phyloP scores from a whole-genome alignment of 1,140 invertebrate genomes.

The Bombus vancouverensis region DNA sequence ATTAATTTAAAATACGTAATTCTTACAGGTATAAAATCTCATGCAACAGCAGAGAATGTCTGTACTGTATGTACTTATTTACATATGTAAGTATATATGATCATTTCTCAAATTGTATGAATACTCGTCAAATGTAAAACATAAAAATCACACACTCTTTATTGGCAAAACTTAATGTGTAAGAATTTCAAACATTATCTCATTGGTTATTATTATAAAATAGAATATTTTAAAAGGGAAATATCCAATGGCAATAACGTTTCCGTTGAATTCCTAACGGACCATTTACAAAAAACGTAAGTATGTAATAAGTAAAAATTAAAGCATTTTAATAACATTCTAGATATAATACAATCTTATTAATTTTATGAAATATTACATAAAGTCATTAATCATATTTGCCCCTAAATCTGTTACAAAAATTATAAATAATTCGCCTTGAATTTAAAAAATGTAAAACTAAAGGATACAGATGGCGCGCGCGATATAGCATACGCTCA shows the following conservation, averaged over 20 bases:
- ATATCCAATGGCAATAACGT: slow-evolving; percentile 18
- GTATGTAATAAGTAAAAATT: not conserved
- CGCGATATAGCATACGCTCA: not conserved
- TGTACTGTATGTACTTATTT: too few species aligned
- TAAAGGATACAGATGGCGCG: slow-evolving; percentile 30
- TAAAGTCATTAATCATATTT: not conserved
- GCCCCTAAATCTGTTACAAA: not conserved
- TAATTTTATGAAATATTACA: not conserved
- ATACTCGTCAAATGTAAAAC: not conserved
- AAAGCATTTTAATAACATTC: not conserved
- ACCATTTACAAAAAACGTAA: not conserved
- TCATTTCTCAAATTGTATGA: not conserved
- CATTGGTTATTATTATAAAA: not conserved
- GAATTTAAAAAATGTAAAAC: slow-evolving; percentile 13
- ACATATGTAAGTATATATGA: not conserved
- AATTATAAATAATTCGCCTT: not conserved
- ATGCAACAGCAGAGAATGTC: not conserved
- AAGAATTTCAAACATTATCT: not conserved
- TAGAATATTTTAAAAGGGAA: slow-evolving; percentile 2
- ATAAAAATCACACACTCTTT: not conserved
- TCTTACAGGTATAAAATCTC: not conserved
- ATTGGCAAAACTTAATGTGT: not conserved
- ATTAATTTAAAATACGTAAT: not conserved
- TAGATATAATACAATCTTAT: not conserved
- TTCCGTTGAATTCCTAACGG: not conserved